Evolutionary conservation across 2,113 vertebrate genomes (phyloP).

Genomic region (Rhodinocichla rosea): DNA sequence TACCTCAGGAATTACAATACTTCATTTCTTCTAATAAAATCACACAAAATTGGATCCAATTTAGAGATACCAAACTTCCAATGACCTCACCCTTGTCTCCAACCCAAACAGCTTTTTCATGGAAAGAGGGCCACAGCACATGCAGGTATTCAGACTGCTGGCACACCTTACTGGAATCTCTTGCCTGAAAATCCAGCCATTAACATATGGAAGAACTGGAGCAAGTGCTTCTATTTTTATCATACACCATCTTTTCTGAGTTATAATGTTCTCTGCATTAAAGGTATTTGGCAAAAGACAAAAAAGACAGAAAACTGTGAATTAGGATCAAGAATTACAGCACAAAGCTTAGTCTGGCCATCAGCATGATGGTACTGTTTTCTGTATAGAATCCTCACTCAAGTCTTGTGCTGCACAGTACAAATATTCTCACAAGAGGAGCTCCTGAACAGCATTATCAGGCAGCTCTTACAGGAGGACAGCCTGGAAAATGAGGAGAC

Average conservation of each 20-base stretch:
- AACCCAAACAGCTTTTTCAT: slow-evolving; percentile 26
- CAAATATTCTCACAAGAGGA: neutral
- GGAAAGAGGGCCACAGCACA: neutral
- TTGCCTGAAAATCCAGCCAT: slow-evolving; percentile 1
- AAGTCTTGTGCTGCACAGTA: neutral
- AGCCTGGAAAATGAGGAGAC: neutral
- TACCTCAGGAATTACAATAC: neutral
- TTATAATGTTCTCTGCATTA: neutral
- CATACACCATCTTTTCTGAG: neutral
- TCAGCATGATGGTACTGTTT: neutral
- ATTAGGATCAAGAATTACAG: neutral
- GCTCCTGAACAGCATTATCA: neutral
- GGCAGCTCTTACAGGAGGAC: neutral
- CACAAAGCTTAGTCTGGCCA: neutral
- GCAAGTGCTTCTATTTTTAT: slow-evolving; percentile 2
- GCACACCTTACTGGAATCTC: slow-evolving; percentile 20
- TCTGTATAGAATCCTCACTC: neutral
- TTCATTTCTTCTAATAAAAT: slow-evolving; percentile 2
- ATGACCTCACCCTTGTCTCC: slow-evolving; percentile 25
- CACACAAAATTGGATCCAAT: neutral
- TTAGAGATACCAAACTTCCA: neutral
- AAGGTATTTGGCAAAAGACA: neutral
- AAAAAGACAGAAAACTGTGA: neutral
- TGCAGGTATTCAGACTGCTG: slow-evolving; percentile 36
- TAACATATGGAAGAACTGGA: neutral